Conservation (phyloP, 2,113 vertebrate species). For the Scytalopus superciliaris region DNA sequence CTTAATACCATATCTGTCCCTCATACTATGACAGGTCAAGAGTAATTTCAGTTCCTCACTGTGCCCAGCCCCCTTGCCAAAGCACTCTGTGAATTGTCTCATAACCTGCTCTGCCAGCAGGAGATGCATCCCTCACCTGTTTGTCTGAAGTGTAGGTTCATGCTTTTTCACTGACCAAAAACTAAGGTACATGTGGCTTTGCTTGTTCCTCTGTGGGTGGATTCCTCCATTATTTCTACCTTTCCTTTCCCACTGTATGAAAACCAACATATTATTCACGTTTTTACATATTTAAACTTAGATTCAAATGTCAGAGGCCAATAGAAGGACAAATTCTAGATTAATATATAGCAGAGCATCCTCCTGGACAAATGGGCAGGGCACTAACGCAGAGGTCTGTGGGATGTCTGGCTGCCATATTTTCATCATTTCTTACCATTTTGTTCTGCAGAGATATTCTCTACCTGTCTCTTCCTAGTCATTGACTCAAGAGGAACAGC, state of each 20-base stretch:
- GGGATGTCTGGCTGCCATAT: not conserved
- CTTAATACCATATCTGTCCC: not conserved
- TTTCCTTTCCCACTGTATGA: not conserved
- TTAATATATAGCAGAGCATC: not conserved
- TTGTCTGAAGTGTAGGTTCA: not conserved
- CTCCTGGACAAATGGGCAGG: not conserved
- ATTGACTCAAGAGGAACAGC: not conserved
- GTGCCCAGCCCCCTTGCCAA: not conserved
- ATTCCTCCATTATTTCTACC: not conserved
- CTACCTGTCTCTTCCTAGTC: not conserved
- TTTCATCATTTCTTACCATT: not conserved
- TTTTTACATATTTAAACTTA: not conserved
- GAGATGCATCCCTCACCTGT: not conserved
- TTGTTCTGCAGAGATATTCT: not conserved
- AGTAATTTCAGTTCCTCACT: not conserved
- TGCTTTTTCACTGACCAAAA: not conserved
- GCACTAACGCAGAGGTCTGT: not conserved
- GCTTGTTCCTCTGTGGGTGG: not conserved
- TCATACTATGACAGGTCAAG: not conserved
- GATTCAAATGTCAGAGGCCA: not conserved
- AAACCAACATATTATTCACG: not conserved
- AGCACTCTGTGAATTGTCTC: not conserved
- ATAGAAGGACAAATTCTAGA: not conserved
- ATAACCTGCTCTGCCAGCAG: not conserved
- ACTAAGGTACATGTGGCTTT: accelerated